These are phyloP conservation scores for Acrobasis suavella DNA, from an alignment of 2,888 invertebrate genomes.

Conservation along the genomic window DNA sequence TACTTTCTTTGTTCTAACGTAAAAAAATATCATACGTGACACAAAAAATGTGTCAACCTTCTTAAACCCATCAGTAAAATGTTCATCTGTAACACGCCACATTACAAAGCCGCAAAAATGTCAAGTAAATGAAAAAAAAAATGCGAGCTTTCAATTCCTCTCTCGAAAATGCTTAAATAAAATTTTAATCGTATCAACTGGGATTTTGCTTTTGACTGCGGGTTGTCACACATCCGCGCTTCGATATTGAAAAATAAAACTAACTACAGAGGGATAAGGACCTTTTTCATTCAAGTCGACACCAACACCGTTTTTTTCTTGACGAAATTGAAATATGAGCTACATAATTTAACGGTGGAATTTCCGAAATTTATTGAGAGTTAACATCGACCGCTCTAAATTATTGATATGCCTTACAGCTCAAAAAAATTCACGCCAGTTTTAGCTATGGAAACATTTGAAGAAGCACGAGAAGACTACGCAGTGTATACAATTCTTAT, in stretches of 20 bases:
- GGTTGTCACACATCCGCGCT: slow-evolving; percentile 8
- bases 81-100: not conserved
- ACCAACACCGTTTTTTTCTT: no score
- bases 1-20: no score
- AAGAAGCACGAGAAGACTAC: no score
- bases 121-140: slow-evolving; percentile 4
- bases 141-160: not conserved
- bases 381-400: no score
- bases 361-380: no score
- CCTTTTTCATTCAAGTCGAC: not conserved
- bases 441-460: no score
- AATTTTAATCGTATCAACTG: slow-evolving; percentile 12
- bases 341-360: no score
- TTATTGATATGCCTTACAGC: no score
- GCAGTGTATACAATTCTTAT: no score
- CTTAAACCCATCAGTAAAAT: not conserved
- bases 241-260: slow-evolving; percentile 1
- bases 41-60: not conserved
- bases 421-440: no score
- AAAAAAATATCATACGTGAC: no score
- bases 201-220: slow-evolving; percentile 15
- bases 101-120: not conserved
- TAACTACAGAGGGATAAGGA: not conserved
- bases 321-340: no score
- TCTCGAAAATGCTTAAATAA: not conserved